Percentiles rank a stretch among this genome's conserved stretches.
Conservation (phyloP, 2,797 vertebrate genomes). For the Acipenser transmontanus region DNA sequence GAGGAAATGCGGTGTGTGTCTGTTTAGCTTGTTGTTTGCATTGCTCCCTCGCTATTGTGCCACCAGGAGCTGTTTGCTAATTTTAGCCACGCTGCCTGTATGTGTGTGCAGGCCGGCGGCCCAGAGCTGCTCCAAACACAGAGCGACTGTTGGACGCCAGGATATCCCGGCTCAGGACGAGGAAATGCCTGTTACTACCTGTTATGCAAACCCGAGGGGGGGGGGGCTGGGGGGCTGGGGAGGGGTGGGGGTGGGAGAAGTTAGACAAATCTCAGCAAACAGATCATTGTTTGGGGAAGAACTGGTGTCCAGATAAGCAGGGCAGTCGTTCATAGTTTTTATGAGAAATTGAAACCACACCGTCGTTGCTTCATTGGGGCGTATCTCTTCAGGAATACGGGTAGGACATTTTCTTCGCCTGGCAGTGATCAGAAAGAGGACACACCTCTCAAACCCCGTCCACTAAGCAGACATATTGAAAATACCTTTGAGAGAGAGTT, state of each 20-base stretch:
- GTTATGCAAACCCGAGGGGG: constrained; percentile 81
- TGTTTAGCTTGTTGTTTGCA: constrained; percentile 21
- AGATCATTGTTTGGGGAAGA: constrained; percentile 45
- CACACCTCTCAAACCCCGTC: too few relatives aligned
- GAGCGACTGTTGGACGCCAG: constrained; percentile 97
- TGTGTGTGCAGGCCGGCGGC: constrained; percentile 37
- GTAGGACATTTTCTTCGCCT: too few relatives aligned
- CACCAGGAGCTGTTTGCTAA: constrained; percentile 59
- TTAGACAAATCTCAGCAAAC: constrained; percentile 28
- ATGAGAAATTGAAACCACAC: too few relatives aligned
- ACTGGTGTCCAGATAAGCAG: constrained; percentile 44
- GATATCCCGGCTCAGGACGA: constrained; percentile 97
- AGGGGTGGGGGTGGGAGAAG: constrained; percentile 18
- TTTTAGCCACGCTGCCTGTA: constrained; percentile 66
- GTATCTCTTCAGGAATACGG: too few relatives aligned
- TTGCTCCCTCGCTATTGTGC: constrained; percentile 31
- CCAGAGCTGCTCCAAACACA: constrained; percentile 67
- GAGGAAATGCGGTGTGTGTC: constrained; percentile 36
- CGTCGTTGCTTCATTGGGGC: too few relatives aligned
- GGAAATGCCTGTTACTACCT: constrained; percentile 99
- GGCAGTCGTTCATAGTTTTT: constrained; percentile 42
- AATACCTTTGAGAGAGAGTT: too few relatives aligned
- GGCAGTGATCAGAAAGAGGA: too few relatives aligned
- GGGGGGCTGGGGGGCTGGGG: constrained; percentile 25
- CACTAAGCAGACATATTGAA: too few relatives aligned